Percentiles rank a stretch among this genome's conserved stretches.
phyloP scores from a whole-genome alignment of 2,113 vertebrate genomes.

The Serinus canaria region DNA sequence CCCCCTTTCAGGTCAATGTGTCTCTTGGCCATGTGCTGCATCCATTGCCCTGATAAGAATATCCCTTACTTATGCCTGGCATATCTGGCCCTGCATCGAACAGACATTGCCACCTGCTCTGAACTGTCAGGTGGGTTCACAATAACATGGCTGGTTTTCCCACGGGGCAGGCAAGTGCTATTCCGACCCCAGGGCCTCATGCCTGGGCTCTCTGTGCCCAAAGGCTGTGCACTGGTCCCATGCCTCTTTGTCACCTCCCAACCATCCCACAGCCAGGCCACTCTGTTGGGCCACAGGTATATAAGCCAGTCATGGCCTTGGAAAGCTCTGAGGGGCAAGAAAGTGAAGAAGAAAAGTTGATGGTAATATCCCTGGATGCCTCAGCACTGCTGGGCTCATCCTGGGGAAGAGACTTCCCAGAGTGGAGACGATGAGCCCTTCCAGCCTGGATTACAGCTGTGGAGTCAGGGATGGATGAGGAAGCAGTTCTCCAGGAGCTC shows the following conservation, averaged over 20 bases:
- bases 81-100: not conserved
- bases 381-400: not conserved
- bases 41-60: not conserved
- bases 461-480: not conserved
- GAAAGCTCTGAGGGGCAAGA: not conserved
- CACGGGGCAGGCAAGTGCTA: not conserved
- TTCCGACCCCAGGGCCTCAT: not conserved
- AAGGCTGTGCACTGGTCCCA: not conserved
- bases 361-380: not conserved
- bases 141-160: accelerated
- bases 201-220: not conserved
- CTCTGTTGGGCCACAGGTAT: not conserved
- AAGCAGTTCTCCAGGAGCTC: not conserved
- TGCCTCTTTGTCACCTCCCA: not conserved
- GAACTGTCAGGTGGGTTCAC: accelerated
- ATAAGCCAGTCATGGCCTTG: not conserved
- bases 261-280: not conserved
- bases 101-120: not conserved
- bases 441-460: not conserved
- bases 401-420: not conserved
- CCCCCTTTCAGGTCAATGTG: not conserved
- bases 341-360: not conserved
- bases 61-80: not conserved
- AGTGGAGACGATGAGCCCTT: not conserved
- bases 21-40: not conserved